Conservation (phyloP, 2,888 invertebrate species). For the Patella caerulea region DNA sequence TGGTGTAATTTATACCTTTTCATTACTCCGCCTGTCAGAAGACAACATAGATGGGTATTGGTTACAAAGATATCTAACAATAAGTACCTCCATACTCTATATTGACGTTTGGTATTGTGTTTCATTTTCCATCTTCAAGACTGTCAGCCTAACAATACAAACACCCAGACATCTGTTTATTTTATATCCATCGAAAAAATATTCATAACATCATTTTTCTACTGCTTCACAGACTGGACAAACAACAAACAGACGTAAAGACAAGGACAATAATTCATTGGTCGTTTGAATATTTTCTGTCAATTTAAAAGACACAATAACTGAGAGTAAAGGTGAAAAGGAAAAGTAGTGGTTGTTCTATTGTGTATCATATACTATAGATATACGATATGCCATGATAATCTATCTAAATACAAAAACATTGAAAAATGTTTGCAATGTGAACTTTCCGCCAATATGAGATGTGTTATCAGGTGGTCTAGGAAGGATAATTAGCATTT, state of each 20-base stretch:
- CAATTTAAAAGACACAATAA: no score
- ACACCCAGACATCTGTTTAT: neutral
- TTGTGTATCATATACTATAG: no score
- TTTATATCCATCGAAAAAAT: neutral
- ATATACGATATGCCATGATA: no score
- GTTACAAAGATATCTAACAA: neutral
- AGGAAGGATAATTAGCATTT: no score
- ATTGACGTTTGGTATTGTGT: neutral
- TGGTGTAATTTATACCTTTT: neutral
- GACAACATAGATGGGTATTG: neutral
- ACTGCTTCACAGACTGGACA: neutral
- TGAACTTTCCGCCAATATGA: no score
- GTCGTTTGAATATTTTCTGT: no score
- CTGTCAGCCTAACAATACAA: neutral
- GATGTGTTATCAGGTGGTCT: no score
- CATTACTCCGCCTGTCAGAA: neutral
- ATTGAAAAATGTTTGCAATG: no score
- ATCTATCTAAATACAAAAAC: no score
- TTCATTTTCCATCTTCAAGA: neutral
- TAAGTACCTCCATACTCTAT: neutral
- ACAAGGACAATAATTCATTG: neutral
- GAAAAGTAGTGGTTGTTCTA: no score
- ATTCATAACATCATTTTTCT: neutral
- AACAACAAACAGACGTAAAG: neutral
- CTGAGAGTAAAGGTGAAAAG: no score